Base-by-base conservation (phyloP, 2,888 invertebrate genomes). In the Baronia brevicornis region DNA sequence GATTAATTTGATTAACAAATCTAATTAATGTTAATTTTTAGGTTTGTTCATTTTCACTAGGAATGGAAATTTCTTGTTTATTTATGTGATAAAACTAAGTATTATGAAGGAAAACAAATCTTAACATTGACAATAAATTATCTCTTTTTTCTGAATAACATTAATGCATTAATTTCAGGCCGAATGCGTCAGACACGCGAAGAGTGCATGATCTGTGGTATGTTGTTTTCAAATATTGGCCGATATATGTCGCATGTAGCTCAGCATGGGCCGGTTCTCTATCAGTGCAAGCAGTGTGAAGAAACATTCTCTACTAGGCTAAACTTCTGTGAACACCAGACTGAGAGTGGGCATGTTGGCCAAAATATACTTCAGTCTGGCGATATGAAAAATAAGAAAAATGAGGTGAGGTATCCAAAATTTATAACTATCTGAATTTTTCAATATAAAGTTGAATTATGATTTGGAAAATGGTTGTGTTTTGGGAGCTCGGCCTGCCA, bases 211-310 rank as follows among this genome's bases (percentile, higher is more conserved):
- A 73, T 84, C 15, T 87, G 87, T 43, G 79, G 79, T 28, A 56
- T 70, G 52, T 60, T 65, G 46, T 87, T 86, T 55, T 60, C 66
- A 1, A 75, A 73, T 38, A 63, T 71, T n/a, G 70, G 74, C 0
- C 69, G 78, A 3, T 86, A 86, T 57, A 79, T 86, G 69, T 74
- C 86, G 3, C 89, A 90, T 54, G 74, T 87, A 33, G 84, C 86
- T 23, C 80, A 79, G 27, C 91, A 91, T 60, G 88, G 88, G 36
- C 86, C 85, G 7, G 84, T 88, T 7, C 69, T 74, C 29, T 90
- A 87, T 58, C 87, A 86, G 48, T 91, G 91, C 61, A 60, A 42
- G 1, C 63, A 75, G 33, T 90, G 90, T 51, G 60, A 65, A 5
- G 61, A 64, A 14, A 57, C 65, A 15, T 88, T 86, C 57, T 55